phyloP scores from a whole-genome alignment of 2,888 invertebrate genomes.

The Monochamus alternatus region DNA sequence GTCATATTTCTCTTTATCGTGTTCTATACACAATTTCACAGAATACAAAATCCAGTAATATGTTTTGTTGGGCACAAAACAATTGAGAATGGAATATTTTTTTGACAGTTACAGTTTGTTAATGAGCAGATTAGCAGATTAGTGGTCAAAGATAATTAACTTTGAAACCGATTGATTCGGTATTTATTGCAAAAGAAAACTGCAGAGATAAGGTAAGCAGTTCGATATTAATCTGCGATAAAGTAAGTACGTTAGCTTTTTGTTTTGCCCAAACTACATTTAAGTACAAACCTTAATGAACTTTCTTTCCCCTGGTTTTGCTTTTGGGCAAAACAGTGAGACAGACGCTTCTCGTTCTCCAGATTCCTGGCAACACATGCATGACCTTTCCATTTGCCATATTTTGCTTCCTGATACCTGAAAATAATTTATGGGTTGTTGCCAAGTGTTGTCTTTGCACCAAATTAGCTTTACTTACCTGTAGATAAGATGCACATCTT shows the following conservation, averaged over 20 bases:
- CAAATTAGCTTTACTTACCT: conserved; percentile 74
- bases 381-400: conserved; percentile 96
- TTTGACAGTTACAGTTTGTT: no score
- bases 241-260: neutral
- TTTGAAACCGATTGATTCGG: no score
- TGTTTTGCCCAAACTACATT: conserved; percentile 1
- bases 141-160: no score
- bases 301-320: conserved; percentile 88
- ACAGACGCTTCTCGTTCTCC: conserved; percentile 93
- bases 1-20: no score
- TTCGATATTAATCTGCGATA: conserved; percentile 23
- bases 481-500: conserved; percentile 92
- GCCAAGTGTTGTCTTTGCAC: neutral
- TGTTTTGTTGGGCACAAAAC: no score
- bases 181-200: neutral
- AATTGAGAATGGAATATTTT: no score
- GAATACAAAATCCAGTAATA: no score
- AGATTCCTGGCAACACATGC: conserved; percentile 96
- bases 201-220: neutral
- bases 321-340: conserved; percentile 90
- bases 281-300: conserved; percentile 80
- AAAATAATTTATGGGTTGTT: conserved; percentile 26
- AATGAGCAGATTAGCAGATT: no score
- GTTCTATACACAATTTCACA: no score
- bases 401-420: conserved; percentile 96